Evolutionary conservation across 1,140 invertebrate species (phyloP).

Genomic region (Grapholita molesta): DNA sequence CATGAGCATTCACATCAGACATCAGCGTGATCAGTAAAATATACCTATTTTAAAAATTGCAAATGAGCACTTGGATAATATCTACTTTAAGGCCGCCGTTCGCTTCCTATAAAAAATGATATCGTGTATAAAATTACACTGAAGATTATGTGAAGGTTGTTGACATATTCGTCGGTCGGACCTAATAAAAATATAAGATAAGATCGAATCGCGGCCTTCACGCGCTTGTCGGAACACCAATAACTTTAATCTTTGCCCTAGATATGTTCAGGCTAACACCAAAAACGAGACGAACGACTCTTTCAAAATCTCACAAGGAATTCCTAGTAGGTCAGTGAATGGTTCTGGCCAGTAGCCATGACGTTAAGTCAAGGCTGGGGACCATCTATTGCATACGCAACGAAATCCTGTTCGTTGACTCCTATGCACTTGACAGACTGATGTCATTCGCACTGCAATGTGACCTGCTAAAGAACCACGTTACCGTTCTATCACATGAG

Average conservation of each 20-base stretch:
- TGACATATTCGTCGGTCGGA: background rate
- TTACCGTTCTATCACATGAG: slow-evolving; percentile 68
- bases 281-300: background rate
- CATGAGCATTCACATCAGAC: background rate
- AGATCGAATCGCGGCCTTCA: slow-evolving; percentile 9
- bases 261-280: background rate
- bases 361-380: slow-evolving; percentile 60
- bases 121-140: too few relatives aligned
- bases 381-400: slow-evolving; percentile 68
- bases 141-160: background rate
- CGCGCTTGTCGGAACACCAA: background rate
- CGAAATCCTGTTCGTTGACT: slow-evolving; percentile 74
- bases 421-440: slow-evolving; percentile 70
- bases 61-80: background rate
- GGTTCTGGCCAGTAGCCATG: slow-evolving; percentile 57
- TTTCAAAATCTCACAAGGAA: slow-evolving; percentile 33
- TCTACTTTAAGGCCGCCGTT: background rate
- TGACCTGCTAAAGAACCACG: slow-evolving; percentile 69
- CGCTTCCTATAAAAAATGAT: too few relatives aligned
- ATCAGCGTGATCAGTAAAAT: background rate
- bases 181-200: slow-evolving; percentile 3
- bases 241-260: slow-evolving; percentile 21
- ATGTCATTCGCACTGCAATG: slow-evolving; percentile 66
- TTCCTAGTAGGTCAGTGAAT: slow-evolving; percentile 53
- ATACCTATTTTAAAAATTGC: background rate